Conservation (phyloP, 2,888 invertebrate genomes). For the Aporophyla nigra region DNA sequence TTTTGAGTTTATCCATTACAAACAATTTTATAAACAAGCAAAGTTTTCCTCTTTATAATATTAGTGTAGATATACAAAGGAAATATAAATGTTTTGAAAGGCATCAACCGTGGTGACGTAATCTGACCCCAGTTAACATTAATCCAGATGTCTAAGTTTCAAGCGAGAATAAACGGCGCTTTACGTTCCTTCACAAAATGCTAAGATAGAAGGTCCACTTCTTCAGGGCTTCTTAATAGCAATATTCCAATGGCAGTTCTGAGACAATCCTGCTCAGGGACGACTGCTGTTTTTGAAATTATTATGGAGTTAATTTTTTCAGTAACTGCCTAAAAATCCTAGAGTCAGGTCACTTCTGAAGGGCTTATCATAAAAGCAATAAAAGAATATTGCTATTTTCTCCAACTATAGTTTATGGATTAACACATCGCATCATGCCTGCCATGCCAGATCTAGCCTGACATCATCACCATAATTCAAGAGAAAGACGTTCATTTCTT, state of each 20-base stretch:
- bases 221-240: not conserved
- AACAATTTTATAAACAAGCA: too few species aligned
- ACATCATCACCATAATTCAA: not conserved
- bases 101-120: slow-evolving; percentile 53
- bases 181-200: slow-evolving; percentile 11
- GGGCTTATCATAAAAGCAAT: not conserved
- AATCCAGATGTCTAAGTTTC: slow-evolving; percentile 57
- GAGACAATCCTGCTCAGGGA: not conserved
- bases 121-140: slow-evolving; percentile 60
- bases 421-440: not conserved
- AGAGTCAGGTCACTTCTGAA: not conserved
- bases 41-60: too few species aligned
- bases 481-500: not conserved
- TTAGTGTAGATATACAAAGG: too few species aligned
- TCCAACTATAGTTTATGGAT: not conserved
- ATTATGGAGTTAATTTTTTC: too few species aligned
- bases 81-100: slow-evolving; percentile 45
- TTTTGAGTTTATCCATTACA: too few species aligned
- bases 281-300: too few species aligned
- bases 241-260: not conserved
- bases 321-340: not conserved
- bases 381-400: not conserved
- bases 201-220: slow-evolving; percentile 43
- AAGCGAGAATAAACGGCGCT: slow-evolving; percentile 56
- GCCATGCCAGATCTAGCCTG: not conserved